Evolutionary conservation across 2,888 invertebrate species (phyloP).

Genomic region (Lochmaea crataegi): DNA sequence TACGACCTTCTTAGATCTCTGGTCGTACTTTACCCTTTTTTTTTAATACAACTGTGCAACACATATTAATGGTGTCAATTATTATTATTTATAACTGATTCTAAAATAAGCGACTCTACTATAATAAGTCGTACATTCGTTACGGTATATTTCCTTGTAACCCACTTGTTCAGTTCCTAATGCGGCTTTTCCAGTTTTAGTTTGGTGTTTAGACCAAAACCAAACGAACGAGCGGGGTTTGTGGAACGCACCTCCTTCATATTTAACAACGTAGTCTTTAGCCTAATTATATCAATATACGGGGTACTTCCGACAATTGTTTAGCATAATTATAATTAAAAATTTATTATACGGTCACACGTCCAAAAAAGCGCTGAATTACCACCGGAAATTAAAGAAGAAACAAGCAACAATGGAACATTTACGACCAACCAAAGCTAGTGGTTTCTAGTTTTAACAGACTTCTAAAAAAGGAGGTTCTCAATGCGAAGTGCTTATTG

Average conservation of each 20-base stretch:
- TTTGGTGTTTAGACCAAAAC: slow-evolving; percentile 45
- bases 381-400: too few relatives aligned
- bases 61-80: neutral
- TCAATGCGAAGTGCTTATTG: too few relatives aligned
- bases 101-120: neutral
- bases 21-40: too few relatives aligned
- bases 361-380: too few relatives aligned
- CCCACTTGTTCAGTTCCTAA: slow-evolving; percentile 48
- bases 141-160: slow-evolving; percentile 55
- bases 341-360: neutral
- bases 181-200: slow-evolving; percentile 49
- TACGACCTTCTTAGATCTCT: too few relatives aligned
- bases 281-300: slow-evolving; percentile 11
- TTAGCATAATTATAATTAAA: neutral
- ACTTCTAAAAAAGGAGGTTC: too few relatives aligned
- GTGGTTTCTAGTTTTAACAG: too few relatives aligned
- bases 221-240: slow-evolving; percentile 38
- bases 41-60: too few relatives aligned
- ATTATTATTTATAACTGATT: neutral
- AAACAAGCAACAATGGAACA: too few relatives aligned
- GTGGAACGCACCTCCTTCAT: slow-evolving; percentile 35
- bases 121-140: slow-evolving; percentile 40
- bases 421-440: too few relatives aligned
- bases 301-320: neutral
- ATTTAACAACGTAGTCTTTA: neutral